Conservation (phyloP, 2,888 invertebrate species). For the Drosophila helvetica region DNA sequence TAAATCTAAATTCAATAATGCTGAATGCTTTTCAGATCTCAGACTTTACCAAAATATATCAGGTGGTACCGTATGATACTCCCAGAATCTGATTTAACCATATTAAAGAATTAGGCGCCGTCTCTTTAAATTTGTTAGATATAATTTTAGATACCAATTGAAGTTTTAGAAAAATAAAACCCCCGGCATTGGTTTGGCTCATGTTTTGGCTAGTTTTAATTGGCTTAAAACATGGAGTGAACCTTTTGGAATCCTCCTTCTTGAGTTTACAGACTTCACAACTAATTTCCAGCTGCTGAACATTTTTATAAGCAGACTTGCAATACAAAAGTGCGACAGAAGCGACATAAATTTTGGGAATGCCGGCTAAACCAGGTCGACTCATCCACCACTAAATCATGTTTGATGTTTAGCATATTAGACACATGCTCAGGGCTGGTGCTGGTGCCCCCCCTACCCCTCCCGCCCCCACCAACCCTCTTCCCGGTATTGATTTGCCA, state of each 20-base stretch:
- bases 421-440: constrained; percentile 62
- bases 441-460: too few species aligned
- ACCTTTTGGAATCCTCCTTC: background rate
- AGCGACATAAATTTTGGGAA: constrained; percentile 61
- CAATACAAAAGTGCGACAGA: background rate
- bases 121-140: background rate
- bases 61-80: too few species aligned
- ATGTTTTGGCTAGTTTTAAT: too few species aligned
- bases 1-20: too few species aligned
- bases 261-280: constrained; percentile 32
- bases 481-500: constrained; percentile 44
- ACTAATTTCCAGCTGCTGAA: constrained; percentile 51
- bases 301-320: constrained; percentile 50
- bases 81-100: too few species aligned
- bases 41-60: too few species aligned
- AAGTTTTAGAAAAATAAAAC: too few species aligned
- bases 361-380: constrained; percentile 13
- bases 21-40: too few species aligned
- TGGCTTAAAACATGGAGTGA: background rate
- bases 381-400: constrained; percentile 65
- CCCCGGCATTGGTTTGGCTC: too few species aligned
- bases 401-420: constrained; percentile 73
- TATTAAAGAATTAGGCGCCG: too few species aligned
- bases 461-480: background rate
- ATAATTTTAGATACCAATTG: too few species aligned